phyloP scores from a whole-genome alignment of 2,888 invertebrate species.

The Formica aserva region DNA sequence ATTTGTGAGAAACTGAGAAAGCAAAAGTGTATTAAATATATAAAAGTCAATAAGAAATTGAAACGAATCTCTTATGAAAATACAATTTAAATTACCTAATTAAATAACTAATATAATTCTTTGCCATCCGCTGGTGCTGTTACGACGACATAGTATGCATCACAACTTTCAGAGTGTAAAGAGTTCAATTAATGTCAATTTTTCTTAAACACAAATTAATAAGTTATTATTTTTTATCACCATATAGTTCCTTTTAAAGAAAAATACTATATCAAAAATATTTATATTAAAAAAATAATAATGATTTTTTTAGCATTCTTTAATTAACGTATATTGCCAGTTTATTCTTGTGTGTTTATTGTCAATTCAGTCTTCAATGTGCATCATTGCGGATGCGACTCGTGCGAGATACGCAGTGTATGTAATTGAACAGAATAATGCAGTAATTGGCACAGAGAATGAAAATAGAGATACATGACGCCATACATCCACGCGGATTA shows the following conservation, averaged over 20 bases:
- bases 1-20: not conserved
- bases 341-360: not conserved
- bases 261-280: not conserved
- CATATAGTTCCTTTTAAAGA: not conserved
- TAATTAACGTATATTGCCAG: not conserved
- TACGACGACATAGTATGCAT: not conserved
- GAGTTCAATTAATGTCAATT: not conserved
- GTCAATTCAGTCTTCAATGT: constrained; percentile 22
- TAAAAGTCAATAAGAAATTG: not conserved
- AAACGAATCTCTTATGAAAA: not conserved
- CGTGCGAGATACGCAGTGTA: constrained; percentile 44
- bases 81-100: no score
- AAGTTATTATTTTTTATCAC: not conserved
- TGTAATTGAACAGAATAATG: constrained; percentile 52
- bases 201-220: not conserved
- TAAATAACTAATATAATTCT: not conserved
- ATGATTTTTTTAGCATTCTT: constrained; percentile 1
- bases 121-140: not conserved
- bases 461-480: constrained; percentile 46
- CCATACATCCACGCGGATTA: constrained; percentile 32
- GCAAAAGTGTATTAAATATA: not conserved
- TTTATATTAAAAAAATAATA: not conserved
- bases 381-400: constrained; percentile 26
- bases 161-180: not conserved
- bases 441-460: constrained; percentile 44